Conservation (phyloP, 37 sponge, comb jelly and placozoan species). For the Diacarnus erythraeanus region DNA sequence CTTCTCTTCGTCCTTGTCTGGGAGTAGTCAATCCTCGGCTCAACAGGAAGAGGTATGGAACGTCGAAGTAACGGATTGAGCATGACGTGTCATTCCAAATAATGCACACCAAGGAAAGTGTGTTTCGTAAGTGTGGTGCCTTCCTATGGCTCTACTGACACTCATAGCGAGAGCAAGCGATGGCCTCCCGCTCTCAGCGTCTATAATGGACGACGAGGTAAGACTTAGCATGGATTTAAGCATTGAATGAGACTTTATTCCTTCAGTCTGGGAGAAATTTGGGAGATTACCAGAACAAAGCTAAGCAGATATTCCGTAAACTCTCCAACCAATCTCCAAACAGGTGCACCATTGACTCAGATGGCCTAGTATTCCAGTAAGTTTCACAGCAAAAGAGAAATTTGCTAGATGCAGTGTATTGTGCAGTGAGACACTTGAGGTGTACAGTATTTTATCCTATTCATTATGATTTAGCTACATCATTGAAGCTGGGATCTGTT, state of each 20-base stretch:
- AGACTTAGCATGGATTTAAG: not conserved
- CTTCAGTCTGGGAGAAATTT: constrained; percentile 72
- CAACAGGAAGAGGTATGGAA: too few species aligned
- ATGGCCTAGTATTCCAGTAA: constrained; percentile 91
- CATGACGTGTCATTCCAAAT: constrained; percentile 9
- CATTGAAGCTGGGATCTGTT: constrained; percentile 85
- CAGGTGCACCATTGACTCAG: constrained; percentile 78
- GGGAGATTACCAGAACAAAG: constrained; percentile 82
- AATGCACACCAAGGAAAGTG: not conserved
- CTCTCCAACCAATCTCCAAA: constrained; percentile 81
- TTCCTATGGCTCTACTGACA: constrained; percentile 90
- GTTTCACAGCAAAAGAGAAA: constrained; percentile 2
- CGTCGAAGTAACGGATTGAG: too few species aligned
- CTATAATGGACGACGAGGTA: constrained; percentile 80
- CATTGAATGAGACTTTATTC: not conserved
- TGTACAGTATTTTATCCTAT: not conserved
- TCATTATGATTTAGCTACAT: constrained; percentile 57
- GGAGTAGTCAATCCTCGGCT: too few species aligned
- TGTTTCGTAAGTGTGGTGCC: too few species aligned
- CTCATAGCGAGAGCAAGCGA: constrained; percentile 86
- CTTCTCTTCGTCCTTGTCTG: too few species aligned
- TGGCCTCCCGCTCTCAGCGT: constrained; percentile 92
- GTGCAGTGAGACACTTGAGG: not conserved
- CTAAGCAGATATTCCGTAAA: constrained; percentile 88
- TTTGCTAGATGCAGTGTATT: too few species aligned